phyloP scores from a whole-genome alignment of 2,888 invertebrate species.

The Nephrotoma appendiculata region DNA sequence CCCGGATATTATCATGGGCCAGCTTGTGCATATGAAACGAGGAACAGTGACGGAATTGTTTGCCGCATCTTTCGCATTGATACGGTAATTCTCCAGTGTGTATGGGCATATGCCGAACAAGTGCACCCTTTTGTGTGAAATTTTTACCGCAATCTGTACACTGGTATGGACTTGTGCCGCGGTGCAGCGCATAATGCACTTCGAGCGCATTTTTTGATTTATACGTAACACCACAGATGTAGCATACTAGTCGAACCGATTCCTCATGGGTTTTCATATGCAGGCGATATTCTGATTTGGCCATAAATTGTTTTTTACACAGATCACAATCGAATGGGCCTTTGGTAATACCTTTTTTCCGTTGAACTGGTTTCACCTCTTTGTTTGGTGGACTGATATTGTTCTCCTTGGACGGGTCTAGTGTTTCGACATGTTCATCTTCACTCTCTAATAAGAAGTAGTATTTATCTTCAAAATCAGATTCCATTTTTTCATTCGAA shows the following conservation, averaged over 20 bases:
- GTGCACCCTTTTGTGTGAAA: slow-evolving; percentile 39
- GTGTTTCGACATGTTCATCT: not conserved
- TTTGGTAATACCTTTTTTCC: not conserved
- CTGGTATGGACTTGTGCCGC: slow-evolving; percentile 33
- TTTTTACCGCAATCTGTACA: slow-evolving; percentile 37
- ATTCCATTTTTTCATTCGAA: not conserved
- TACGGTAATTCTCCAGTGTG: slow-evolving; percentile 36
- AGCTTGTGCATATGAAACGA: slow-evolving; percentile 32
- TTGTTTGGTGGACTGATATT: not conserved
- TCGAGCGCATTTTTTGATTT: slow-evolving; percentile 35
- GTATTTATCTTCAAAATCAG: not conserved
- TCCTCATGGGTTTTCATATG: slow-evolving; percentile 7
- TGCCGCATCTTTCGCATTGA: slow-evolving; percentile 30
- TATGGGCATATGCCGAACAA: slow-evolving; percentile 36
- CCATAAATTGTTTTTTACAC: slow-evolving; percentile 9
- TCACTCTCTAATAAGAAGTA: not conserved
- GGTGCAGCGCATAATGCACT: slow-evolving; percentile 37
- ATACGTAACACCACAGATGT: slow-evolving; percentile 37
- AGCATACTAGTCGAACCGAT: slow-evolving; percentile 18
- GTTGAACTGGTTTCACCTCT: not conserved
- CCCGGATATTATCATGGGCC: slow-evolving; percentile 23
- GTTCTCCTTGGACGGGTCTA: not conserved
- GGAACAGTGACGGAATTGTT: slow-evolving; percentile 32
- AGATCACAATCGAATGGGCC: slow-evolving; percentile 7
- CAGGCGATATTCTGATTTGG: slow-evolving; percentile 6